Evolutionary conservation across 1,140 invertebrate genomes (phyloP).

Genomic region (Lineus longissimus): DNA sequence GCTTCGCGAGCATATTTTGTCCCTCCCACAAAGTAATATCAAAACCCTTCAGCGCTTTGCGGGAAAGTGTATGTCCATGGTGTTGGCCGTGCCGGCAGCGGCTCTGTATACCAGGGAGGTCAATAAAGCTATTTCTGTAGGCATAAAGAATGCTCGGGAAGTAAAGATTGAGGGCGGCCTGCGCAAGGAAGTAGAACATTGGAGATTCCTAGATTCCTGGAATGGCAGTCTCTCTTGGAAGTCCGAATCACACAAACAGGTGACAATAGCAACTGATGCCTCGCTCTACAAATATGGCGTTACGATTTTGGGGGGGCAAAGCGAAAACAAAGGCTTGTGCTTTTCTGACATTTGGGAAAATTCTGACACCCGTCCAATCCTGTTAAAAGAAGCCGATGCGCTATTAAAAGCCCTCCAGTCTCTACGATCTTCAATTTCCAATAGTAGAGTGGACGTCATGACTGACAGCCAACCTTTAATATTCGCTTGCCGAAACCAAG

Average conservation of each 20-base stretch:
- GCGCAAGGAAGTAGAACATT: constrained; percentile 9
- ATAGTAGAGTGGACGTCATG: too few relatives aligned
- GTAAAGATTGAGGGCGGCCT: constrained; percentile 10
- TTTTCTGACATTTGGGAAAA: too few relatives aligned
- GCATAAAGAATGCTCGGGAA: background rate
- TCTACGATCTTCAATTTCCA: too few relatives aligned
- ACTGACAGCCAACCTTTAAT: too few relatives aligned
- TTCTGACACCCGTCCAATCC: too few relatives aligned
- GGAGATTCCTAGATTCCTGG: constrained; percentile 14
- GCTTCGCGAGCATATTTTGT: constrained; percentile 12
- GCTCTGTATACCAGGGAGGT: constrained; percentile 15
- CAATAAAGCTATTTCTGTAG: constrained; percentile 10
- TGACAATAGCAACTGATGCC: constrained; percentile 10
- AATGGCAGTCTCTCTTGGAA: constrained; percentile 2
- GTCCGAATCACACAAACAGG: constrained; percentile 1
- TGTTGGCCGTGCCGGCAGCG: constrained; percentile 8
- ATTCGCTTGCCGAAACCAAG: too few relatives aligned
- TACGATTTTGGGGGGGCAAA: background rate
- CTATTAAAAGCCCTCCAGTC: too few relatives aligned
- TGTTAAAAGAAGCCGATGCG: too few relatives aligned
- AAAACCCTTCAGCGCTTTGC: constrained; percentile 15
- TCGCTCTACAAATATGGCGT: constrained; percentile 9
- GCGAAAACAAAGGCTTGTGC: too few relatives aligned
- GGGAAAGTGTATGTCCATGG: constrained; percentile 17
- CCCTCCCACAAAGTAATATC: background rate